phyloP scores from a whole-genome alignment of 2,888 invertebrate species.

The Noctuana brunneofusca region DNA sequence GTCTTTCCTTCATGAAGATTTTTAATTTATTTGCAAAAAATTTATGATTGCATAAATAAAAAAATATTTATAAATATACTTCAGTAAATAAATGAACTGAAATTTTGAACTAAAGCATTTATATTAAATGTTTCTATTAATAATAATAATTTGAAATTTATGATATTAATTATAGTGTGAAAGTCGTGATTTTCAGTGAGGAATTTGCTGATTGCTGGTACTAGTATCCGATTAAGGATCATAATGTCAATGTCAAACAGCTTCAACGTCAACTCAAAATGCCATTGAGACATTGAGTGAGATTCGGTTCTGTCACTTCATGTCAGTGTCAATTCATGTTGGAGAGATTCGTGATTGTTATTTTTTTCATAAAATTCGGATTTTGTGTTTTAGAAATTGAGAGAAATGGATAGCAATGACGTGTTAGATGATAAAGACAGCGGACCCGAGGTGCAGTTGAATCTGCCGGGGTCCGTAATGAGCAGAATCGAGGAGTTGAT shows the following conservation, averaged over 20 bases:
- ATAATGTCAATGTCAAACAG: background rate
- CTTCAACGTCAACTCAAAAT: background rate
- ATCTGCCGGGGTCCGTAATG: conserved; percentile 93
- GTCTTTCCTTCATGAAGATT: too few relatives aligned
- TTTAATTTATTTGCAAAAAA: too few relatives aligned
- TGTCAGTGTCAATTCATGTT: background rate
- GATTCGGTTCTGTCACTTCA: background rate
- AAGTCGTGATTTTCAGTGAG: too few relatives aligned
- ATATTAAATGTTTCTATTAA: too few relatives aligned
- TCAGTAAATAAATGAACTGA: too few relatives aligned
- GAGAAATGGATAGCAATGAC: conserved; percentile 66
- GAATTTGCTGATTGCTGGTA: background rate
- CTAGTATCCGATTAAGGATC: background rate
- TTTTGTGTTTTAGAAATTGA: background rate
- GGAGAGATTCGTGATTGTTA: too few relatives aligned
- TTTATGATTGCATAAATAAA: too few relatives aligned
- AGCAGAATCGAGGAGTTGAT: conserved; percentile 95
- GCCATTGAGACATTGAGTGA: background rate
- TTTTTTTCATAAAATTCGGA: background rate
- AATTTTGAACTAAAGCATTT: too few relatives aligned
- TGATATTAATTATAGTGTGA: too few relatives aligned
- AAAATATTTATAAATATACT: too few relatives aligned
- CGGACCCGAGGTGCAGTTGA: conserved; percentile 77
- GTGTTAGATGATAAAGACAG: conserved; percentile 70
- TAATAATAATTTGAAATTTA: too few relatives aligned